phyloP scores from a whole-genome alignment of 2,113 vertebrate genomes.

The Lepisosteus osseus region DNA sequence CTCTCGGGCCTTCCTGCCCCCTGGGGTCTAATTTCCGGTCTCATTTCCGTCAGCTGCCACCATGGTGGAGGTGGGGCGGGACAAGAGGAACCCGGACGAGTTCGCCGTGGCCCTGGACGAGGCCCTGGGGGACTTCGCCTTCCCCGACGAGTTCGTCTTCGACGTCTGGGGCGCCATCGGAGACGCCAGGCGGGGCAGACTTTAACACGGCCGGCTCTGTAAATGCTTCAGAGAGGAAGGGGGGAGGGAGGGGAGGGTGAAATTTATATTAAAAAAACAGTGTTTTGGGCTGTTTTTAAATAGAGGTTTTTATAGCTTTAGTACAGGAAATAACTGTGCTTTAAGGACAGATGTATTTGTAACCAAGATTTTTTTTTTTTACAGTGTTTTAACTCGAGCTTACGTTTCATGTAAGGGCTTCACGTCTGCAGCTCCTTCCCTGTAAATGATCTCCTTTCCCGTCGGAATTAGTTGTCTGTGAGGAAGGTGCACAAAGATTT shows the following conservation, averaged over 20 bases:
- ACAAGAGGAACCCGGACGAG: conserved; percentile 90
- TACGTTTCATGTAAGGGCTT: background rate
- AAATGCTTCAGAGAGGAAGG: conserved; percentile 33
- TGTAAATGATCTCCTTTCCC: background rate
- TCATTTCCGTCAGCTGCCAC: conserved; percentile 74
- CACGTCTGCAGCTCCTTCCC: background rate
- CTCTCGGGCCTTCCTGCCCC: background rate
- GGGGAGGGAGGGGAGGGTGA: background rate
- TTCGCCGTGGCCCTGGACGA: conserved; percentile 88
- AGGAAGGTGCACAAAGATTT: background rate
- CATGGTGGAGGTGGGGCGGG: conserved; percentile 91
- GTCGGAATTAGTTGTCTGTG: background rate
- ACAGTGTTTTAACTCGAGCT: background rate
- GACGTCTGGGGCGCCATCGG: conserved; percentile 94
- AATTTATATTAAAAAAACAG: background rate
- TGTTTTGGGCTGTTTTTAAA: conserved; percentile 9
- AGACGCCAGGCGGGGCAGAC: conserved; percentile 79
- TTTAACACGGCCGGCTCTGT: conserved; percentile 47
- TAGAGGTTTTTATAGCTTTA: conserved; percentile 14
- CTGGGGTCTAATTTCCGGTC: background rate
- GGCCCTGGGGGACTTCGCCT: conserved; percentile 91
- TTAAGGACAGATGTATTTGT: conserved; percentile 18
- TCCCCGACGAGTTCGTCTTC: conserved; percentile 94
- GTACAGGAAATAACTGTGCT: conserved; percentile 24
- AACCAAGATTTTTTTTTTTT: conserved; percentile 2